phyloP scores from a whole-genome alignment of 2,797 vertebrate genomes.

The Syngnathus rostellatus region DNA sequence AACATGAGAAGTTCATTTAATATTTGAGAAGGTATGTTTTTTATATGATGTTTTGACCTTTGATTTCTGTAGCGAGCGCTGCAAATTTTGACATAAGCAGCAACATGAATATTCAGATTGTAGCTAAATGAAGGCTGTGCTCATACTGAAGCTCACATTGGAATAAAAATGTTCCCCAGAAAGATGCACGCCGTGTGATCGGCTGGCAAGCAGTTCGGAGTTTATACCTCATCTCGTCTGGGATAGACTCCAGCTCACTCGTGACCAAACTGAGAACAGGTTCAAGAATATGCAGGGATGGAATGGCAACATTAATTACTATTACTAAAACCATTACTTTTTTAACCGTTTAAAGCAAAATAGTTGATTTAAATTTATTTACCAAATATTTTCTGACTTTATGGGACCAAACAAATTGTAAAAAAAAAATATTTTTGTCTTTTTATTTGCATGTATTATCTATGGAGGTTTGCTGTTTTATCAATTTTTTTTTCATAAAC shows the following conservation, averaged over 20 bases:
- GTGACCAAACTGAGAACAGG: not conserved
- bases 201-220: not conserved
- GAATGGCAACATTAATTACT: no score
- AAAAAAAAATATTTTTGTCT: not conserved
- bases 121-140: not conserved
- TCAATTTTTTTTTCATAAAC: no score
- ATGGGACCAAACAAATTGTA: not conserved
- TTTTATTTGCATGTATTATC: not conserved
- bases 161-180: no score
- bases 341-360: no score
- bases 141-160: not conserved
- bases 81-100: not conserved
- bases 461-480: no score
- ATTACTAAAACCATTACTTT: no score
- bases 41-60: conserved; percentile 1
- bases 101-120: not conserved
- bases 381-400: not conserved
- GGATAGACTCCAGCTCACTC: not conserved
- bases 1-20: not conserved
- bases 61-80: not conserved
- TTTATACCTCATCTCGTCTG: not conserved
- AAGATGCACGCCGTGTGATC: not conserved
- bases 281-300: no score
- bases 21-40: not conserved
- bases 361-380: not conserved